phyloP scores from a whole-genome alignment of 2,113 vertebrate genomes.

The Rhodinocichla rosea region DNA sequence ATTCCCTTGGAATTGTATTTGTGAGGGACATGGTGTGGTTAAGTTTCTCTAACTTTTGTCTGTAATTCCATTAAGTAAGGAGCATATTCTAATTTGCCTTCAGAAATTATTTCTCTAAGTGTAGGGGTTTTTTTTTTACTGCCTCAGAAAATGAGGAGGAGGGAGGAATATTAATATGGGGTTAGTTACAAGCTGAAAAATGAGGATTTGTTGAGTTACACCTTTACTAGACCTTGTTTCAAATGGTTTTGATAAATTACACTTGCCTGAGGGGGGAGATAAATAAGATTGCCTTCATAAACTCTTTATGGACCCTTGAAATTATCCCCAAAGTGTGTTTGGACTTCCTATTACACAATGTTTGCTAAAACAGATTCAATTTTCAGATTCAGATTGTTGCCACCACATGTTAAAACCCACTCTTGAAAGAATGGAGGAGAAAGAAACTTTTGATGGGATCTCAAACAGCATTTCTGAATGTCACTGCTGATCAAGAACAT shows the following conservation, averaged over 20 bases:
- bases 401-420: neutral
- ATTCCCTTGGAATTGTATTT: neutral
- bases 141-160: neutral
- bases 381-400: neutral
- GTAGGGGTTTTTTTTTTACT: neutral
- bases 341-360: neutral
- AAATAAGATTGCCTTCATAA: neutral
- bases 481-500: neutral
- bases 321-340: neutral
- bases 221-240: neutral
- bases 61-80: neutral
- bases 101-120: neutral
- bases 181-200: neutral
- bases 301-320: neutral
- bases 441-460: conserved; percentile 9
- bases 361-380: neutral
- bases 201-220: neutral
- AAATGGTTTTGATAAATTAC: neutral
- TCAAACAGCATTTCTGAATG: neutral
- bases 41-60: neutral
- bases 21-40: neutral
- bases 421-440: neutral
- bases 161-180: neutral
- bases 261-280: neutral
- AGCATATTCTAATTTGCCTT: neutral